Percentiles rank a stretch among this genome's conserved stretches.
Conservation (phyloP, 1,140 invertebrate species). For the Drosophila paulistorum region DNA sequence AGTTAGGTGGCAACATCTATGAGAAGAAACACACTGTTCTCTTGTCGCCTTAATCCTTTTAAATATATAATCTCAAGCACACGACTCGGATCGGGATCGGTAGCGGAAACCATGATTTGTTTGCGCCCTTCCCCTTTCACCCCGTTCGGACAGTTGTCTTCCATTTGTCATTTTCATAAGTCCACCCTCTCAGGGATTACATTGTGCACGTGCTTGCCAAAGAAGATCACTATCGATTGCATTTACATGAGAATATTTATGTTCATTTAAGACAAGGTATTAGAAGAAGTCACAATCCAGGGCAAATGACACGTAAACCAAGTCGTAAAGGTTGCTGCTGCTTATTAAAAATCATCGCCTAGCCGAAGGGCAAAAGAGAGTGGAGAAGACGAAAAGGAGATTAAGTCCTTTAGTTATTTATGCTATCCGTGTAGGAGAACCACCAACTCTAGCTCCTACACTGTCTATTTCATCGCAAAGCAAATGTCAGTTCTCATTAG, state of each 20-base stretch:
- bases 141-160: slow-evolving; percentile 57
- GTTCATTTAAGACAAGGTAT: slow-evolving; percentile 58
- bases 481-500: slow-evolving; percentile 72
- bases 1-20: background rate
- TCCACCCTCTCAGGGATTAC: slow-evolving; percentile 59
- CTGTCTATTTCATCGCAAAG: slow-evolving; percentile 4
- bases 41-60: background rate
- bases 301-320: slow-evolving; percentile 73
- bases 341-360: slow-evolving; percentile 43
- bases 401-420: slow-evolving; percentile 53
- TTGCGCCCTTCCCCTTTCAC: background rate
- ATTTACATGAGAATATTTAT: slow-evolving; percentile 63
- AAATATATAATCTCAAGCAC: slow-evolving; percentile 4
- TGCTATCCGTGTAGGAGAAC: slow-evolving; percentile 16
- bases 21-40: background rate
- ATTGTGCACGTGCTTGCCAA: slow-evolving; percentile 55
- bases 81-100: slow-evolving; percentile 2
- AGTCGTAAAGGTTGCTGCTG: slow-evolving; percentile 44
- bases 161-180: slow-evolving; percentile 78
- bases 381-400: slow-evolving; percentile 1
- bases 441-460: slow-evolving; percentile 22
- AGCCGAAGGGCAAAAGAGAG: background rate
- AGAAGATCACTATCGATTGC: slow-evolving; percentile 57
- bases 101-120: slow-evolving; percentile 29
- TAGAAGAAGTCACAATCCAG: slow-evolving; percentile 26